Percentiles rank a stretch among this genome's conserved stretches.
These are phyloP conservation scores for Agelas oroides DNA, from an alignment of 37 sponge, comb jelly and placozoan genomes.

Conservation along the genomic window DNA sequence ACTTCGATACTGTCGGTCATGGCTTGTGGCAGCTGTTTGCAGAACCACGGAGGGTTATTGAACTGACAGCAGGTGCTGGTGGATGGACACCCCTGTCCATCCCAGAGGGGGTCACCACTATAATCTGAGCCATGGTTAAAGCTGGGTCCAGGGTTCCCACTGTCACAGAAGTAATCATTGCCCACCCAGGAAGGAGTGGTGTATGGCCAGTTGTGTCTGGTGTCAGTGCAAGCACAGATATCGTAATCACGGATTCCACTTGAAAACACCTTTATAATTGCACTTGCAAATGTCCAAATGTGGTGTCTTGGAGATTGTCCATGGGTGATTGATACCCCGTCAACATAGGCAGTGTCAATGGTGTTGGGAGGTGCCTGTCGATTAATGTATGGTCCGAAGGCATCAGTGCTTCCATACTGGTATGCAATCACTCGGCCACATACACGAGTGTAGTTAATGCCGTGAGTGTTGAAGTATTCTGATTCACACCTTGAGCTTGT, in stretches of 20 bases:
- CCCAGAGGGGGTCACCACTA: slow-evolving; percentile 33
- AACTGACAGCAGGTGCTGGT: slow-evolving; percentile 21
- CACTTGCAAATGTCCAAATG: neutral
- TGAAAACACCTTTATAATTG: too few relatives aligned
- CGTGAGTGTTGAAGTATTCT: neutral
- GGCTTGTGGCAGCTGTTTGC: neutral
- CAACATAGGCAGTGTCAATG: neutral
- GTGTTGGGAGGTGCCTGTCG: neutral
- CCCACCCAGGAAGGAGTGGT: neutral
- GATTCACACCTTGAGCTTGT: neutral
- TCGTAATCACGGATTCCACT: too few relatives aligned
- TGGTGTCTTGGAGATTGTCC: neutral
- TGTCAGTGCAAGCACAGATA: neutral
- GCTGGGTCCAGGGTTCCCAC: neutral
- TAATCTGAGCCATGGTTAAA: neutral
- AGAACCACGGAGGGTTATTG: slow-evolving; percentile 13
- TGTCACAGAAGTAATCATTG: slow-evolving; percentile 39
- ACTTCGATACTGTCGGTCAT: slow-evolving; percentile 24
- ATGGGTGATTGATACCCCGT: neutral
- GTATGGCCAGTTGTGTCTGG: neutral
- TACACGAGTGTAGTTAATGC: neutral
- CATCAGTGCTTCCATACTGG: neutral
- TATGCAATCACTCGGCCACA: neutral
- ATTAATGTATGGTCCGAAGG: neutral
- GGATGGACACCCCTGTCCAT: neutral